Evolutionary conservation across 2,797 vertebrate species (phyloP), one percentile per base, ranked within the genome.

Genomic region (Orestias chungarensis): DNA sequence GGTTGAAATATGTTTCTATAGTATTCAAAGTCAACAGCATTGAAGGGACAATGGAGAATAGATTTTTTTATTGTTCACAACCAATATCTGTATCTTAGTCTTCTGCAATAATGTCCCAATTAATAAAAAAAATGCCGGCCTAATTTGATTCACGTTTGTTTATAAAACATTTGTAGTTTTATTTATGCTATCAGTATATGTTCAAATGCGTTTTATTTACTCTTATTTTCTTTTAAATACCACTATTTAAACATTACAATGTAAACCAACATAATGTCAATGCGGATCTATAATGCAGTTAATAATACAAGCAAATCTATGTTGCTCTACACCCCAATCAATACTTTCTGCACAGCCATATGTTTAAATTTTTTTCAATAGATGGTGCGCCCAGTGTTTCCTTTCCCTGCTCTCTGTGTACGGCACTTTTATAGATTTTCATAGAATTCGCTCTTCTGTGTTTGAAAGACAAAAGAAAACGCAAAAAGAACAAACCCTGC

Each of bases 341-440:
- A 93, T 93, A 91, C 82, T 82, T 74, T 88, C 91, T 90, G 87
- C 86, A 91, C 86, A 52, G 78, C 83, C 87, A 91, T 88, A 91
- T 87, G 90, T 92, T 93, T 85, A 90, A 90, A 94, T 92, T 89
- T 87, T 86, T 87, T 90, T 93, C 91, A 40, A 93, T 92, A 85
- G 46, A 20, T 71, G 82, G 82, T 77, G 84, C 88, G 89, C 71
- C 75, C 85, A 93, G 92, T 55, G 70, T 86, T 93, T 93, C 90
- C 92, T 87, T 62, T 85, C 82, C 76, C 75, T 70, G 23, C 84
- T 73, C 74, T 64, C 68, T 67, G 8, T 70, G 83, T 72, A 78
- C 75, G 73, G 75, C 79, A 78, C n/a, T n/a, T 68, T 83, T 91
- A 91, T 92, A 66, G 84, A 92, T 93, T 93, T 93, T 93, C 78